Conservation (phyloP, 2,888 invertebrate species). For the Tigriopus californicus region DNA sequence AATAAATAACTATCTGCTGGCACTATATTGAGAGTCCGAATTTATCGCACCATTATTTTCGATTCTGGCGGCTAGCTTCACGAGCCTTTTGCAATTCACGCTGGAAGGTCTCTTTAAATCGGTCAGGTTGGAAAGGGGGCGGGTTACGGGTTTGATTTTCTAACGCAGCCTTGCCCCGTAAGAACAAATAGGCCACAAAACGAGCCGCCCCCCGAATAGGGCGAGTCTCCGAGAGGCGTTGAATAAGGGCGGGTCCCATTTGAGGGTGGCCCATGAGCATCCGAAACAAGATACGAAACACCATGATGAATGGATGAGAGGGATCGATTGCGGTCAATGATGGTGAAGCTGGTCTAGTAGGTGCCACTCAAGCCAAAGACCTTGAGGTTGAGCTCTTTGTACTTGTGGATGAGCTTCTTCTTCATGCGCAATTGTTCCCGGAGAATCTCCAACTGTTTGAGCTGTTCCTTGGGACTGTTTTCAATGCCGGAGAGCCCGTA, state of each 20-base stretch:
- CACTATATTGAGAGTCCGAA: too few species aligned
- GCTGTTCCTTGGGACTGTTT: not conserved
- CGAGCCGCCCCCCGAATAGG: conserved; percentile 6
- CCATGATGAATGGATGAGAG: too few species aligned
- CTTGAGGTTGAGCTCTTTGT: conserved; percentile 7
- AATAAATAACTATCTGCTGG: too few species aligned
- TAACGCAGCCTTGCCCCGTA: not conserved
- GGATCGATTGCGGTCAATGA: too few species aligned
- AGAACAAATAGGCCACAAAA: not conserved
- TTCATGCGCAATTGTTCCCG: conserved; percentile 3
- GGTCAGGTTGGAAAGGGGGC: too few species aligned
- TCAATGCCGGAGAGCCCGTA: conserved; percentile 6
- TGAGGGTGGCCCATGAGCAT: conserved; percentile 4
- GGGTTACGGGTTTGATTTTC: not conserved
- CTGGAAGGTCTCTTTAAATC: too few species aligned
- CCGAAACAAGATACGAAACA: not conserved
- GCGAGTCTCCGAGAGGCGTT: not conserved
- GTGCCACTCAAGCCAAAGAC: conserved; percentile 4
- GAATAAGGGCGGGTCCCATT: not conserved
- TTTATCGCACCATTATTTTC: too few species aligned
- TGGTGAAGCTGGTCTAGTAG: too few species aligned
- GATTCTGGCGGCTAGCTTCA: too few species aligned
- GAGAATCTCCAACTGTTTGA: not conserved
- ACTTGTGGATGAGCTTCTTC: conserved; percentile 6
- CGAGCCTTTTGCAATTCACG: too few species aligned